Evolutionary conservation across 2,113 vertebrate species (phyloP).

Genomic region (Lampris megalopsis): DNA sequence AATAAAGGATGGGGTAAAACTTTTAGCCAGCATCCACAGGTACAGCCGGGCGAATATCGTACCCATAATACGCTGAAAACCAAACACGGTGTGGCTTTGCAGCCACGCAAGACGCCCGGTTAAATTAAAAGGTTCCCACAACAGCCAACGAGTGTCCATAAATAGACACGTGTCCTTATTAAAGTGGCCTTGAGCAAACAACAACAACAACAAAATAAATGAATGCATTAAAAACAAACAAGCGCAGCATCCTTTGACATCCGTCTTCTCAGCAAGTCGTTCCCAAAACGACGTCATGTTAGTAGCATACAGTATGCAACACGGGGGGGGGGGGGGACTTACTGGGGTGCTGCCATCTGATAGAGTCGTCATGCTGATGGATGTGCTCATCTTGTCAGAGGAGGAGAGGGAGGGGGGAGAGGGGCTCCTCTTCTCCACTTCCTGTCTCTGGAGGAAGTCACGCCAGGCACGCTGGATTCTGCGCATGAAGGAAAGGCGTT

Average conservation of each 20-base stretch:
- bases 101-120: not conserved
- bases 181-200: too few species aligned
- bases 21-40: too few species aligned
- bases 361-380: conserved; percentile 94
- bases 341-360: conserved; percentile 94
- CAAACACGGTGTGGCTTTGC: too few species aligned
- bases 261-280: too few species aligned
- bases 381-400: conserved; percentile 93
- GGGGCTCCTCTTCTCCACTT: conserved; percentile 88
- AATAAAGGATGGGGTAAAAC: too few species aligned
- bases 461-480: conserved; percentile 94
- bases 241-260: too few species aligned
- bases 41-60: too few species aligned
- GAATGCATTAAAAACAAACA: too few species aligned
- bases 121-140: not conserved
- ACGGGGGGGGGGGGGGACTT: conserved; percentile 72
- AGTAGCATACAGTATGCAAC: too few species aligned
- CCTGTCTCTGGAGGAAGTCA: conserved; percentile 88
- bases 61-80: too few species aligned
- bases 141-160: not conserved
- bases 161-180: not conserved
- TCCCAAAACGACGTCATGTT: too few species aligned
- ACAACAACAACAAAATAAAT: too few species aligned
- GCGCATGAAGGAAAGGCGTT: not conserved
- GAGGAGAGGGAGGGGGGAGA: conserved; percentile 90